Base-by-base conservation (phyloP, 2,113 vertebrate species). In the Phaethon lepturus region DNA sequence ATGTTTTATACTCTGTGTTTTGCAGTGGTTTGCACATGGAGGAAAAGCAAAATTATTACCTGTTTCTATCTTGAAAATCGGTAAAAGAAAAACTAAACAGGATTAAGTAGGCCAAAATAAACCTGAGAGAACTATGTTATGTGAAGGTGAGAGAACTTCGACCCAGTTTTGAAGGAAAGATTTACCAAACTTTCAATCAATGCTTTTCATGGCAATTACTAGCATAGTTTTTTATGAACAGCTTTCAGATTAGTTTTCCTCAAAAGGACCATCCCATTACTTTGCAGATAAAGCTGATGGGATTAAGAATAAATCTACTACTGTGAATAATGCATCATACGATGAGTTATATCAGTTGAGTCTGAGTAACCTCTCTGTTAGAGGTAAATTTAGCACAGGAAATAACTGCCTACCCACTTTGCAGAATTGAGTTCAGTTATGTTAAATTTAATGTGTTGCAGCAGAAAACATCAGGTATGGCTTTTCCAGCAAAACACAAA, bases 381-480 rank as follows among this genome's bases (percentile, higher is more conserved):
- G 69, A 60, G 80, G 72, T 94, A 93, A 95, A 92, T 92, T 95
- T 88, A 94, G 91, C 72, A 5, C 84, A 76, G 89, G 82, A 90
- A 92, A 91, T 40, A 15, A 38, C 74, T 69, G 80, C 92, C 91
- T 90, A 33, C 72, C 44, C 81, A 23, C 76, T 86, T 86, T 56
- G 78, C 68, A 90, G 82, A 87, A 83, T 40, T 64, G 38, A 62
- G 38, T 53, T 88, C 64, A 58, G 83, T 82, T 93, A 23, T 66
- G 58, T 84, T 68, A 75, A 88, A 82, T 87, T 63, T 62, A 73
- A 75, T 42, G 60, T 56, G 50, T 24, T 76, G 38, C 75, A 87
- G 86, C 55, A 93, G 69, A 58, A 86, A 33, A 86, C 82, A 87
- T 33, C 75, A 87, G 76, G 55, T 66, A 49, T 19, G 38, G 55